Base-by-base conservation (phyloP, 2,797 vertebrate species). In the Anniella stebbinsi region DNA sequence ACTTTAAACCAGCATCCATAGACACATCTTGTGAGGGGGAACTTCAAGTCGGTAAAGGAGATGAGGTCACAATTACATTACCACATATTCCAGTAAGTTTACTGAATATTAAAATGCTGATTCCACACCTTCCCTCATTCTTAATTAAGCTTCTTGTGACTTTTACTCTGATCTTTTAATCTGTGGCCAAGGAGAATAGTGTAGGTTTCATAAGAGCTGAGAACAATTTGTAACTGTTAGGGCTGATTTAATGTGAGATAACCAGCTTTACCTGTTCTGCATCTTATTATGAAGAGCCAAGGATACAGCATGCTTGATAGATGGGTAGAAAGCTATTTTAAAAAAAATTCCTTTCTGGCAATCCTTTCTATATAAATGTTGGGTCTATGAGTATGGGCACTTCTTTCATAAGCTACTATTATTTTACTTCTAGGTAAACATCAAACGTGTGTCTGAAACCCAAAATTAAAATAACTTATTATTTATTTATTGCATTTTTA, bases 1-100 rank as follows among this genome's bases (percentile, higher is more conserved):
- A 99, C 92, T 99, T 99, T 97, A 99, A 99, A 93, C 99, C 99
- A 5, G 99, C 99, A 0, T 99, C 99, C 0, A 99, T 99, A 76
- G 99, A 99, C 93, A 99, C 99, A 0, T 98, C 98, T 88, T 99
- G 98, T 92, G 99, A 99, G 95, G 99, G 99, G 70, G 98, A 99
- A 86, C 98, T 99, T 38, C 99, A 99, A 87, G 98, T 99, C n/a
- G 99, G 99, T 89, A 99, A 99, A 98, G 99, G 99, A 94, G 99
- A 99, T 89, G 99, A 99, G 95, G 98, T 99, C 72, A 99, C 99
- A 78, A 99, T 99, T 93, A 99, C 99, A 1, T 96, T 99, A 96
- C 99, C 99, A 83, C 99, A 99, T 94, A 99, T 99, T 92, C 98
- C 98, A 73, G 99, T 99, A 97, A 97, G 97, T 97, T 77, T 86